These are phyloP conservation scores for Sterna hirundo DNA, from an alignment of 2,113 vertebrate species.

Conservation along the genomic window DNA sequence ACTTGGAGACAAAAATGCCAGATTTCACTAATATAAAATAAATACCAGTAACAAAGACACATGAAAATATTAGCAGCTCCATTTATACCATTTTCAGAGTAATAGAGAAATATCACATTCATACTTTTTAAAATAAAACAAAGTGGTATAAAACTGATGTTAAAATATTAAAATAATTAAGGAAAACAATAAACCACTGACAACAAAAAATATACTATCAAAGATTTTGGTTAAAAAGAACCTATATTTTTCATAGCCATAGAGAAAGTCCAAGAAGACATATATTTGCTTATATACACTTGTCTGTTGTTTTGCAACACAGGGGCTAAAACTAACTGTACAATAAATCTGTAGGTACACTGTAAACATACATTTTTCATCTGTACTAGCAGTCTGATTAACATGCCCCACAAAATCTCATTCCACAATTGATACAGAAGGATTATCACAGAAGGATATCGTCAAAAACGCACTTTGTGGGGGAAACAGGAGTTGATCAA, in stretches of 20 bases:
- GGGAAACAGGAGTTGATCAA: background rate
- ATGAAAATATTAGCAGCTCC: background rate
- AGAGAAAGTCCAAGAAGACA: background rate
- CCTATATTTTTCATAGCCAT: background rate
- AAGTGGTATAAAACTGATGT: background rate
- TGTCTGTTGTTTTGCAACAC: background rate
- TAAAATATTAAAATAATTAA: background rate
- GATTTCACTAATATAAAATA: background rate
- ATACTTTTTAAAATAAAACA: background rate
- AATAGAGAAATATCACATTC: background rate
- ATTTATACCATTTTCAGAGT: background rate
- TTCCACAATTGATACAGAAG: background rate
- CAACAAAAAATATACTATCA: background rate
- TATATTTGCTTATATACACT: background rate
- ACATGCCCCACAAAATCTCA: background rate
- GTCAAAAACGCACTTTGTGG: background rate
- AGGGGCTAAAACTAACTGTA: background rate
- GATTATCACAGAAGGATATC: background rate
- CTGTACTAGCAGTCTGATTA: background rate
- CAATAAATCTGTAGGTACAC: background rate
- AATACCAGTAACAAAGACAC: background rate
- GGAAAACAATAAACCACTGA: background rate
- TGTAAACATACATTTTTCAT: background rate
- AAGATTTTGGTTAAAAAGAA: background rate
- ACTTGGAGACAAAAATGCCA: background rate